phyloP scores from a whole-genome alignment of 2,888 invertebrate species.

The Nemotelus pantherinus region DNA sequence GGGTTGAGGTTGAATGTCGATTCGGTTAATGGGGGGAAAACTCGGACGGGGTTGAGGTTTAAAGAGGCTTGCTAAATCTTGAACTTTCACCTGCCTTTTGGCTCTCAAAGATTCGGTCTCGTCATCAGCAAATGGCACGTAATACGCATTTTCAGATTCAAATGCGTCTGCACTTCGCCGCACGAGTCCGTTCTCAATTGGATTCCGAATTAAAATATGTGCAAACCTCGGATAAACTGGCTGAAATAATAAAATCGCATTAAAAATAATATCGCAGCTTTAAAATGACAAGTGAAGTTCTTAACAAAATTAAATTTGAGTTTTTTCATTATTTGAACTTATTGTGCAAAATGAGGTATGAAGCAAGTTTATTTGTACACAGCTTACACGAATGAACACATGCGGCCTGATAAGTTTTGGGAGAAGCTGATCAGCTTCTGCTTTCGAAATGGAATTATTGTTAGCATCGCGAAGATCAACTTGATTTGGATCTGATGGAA shows the following conservation, averaged over 20 bases:
- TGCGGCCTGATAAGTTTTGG: background rate
- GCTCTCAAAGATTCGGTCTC: background rate
- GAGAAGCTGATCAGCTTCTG: constrained; percentile 18
- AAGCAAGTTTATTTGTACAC: too few species aligned
- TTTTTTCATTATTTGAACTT: too few species aligned
- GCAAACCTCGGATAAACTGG: background rate
- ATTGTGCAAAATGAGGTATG: too few species aligned
- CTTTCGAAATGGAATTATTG: constrained; percentile 16
- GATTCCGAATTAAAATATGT: background rate
- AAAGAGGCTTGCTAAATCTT: too few species aligned
- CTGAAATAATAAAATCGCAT: background rate
- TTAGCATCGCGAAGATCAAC: constrained; percentile 9
- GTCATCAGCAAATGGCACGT: too few species aligned
- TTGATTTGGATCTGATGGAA: background rate
- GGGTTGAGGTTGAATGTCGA: too few species aligned
- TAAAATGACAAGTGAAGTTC: background rate
- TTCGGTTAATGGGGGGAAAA: too few species aligned
- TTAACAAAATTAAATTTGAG: background rate
- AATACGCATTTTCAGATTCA: too few species aligned
- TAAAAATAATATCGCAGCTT: background rate
- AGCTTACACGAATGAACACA: background rate
- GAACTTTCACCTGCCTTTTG: background rate
- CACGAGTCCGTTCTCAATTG: too few species aligned
- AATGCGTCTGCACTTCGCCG: too few species aligned
- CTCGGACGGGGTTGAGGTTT: too few species aligned